Conservation (phyloP, 2,797 vertebrate species). For the Clarias laeviceps region DNA sequence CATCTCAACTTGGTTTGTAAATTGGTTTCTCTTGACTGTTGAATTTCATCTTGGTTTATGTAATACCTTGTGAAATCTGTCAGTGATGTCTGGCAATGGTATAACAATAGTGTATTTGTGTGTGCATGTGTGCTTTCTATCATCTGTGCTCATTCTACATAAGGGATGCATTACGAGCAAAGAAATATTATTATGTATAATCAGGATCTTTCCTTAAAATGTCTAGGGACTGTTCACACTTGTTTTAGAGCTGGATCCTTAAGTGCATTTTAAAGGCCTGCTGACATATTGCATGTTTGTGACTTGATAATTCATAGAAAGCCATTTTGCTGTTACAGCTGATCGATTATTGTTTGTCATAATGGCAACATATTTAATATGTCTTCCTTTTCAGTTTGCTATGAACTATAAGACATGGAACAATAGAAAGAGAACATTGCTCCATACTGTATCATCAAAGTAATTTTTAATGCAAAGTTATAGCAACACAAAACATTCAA, state of each 20-base stretch:
- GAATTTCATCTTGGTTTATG: not conserved
- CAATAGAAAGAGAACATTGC: not conserved
- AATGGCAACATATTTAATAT: not conserved
- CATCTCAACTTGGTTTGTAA: slow-evolving; percentile 39
- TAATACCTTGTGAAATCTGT: slow-evolving; percentile 6
- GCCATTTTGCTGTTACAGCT: not conserved
- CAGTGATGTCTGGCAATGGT: not conserved
- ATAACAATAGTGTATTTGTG: slow-evolving; percentile 5
- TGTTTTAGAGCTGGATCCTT: not conserved
- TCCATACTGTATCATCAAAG: not conserved
- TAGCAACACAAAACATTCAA: not conserved
- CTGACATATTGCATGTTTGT: slow-evolving; percentile 3
- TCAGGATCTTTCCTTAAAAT: slow-evolving; percentile 12
- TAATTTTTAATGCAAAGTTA: not conserved
- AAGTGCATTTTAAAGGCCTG: not conserved
- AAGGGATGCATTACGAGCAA: slow-evolving; percentile 14
- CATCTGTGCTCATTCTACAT: slow-evolving; percentile 11
- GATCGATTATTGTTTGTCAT: slow-evolving; percentile 4
- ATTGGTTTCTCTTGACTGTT: slow-evolving; percentile 8
- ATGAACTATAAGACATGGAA: not conserved
- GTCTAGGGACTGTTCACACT: slow-evolving; percentile 9
- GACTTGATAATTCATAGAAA: not conserved
- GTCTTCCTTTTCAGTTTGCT: not conserved
- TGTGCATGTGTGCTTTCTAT: slow-evolving; percentile 6
- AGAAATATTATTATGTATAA: slow-evolving; percentile 15